A percentile compares a stretch with the other conserved stretches of the same genome.
phyloP scores from a whole-genome alignment of 2,113 vertebrate species.

The Pluvianellus socialis region DNA sequence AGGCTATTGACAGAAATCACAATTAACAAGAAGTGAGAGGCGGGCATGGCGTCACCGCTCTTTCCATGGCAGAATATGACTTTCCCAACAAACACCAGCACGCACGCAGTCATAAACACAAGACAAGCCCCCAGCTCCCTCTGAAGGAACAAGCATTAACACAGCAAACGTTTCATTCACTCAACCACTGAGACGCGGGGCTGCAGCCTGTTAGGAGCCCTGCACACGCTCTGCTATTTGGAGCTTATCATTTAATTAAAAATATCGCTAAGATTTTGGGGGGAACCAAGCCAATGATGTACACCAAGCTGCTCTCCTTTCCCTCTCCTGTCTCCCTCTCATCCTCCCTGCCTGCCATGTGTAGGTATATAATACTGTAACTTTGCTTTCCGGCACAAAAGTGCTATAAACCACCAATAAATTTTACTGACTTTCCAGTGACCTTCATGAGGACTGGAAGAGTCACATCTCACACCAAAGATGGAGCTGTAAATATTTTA shows the following conservation, averaged over 20 bases:
- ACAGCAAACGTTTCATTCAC: not conserved
- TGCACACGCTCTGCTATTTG: not conserved
- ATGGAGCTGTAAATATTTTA: conserved; percentile 75
- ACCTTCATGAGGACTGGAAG: conserved; percentile 62
- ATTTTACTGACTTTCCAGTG: conserved; percentile 70
- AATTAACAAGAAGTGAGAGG: not conserved
- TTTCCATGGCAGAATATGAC: not conserved
- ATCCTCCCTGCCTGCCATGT: not conserved
- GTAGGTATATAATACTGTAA: not conserved
- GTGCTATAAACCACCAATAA: conserved; percentile 58
- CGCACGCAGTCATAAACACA: not conserved
- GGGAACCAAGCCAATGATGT: not conserved
- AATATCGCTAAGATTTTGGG: not conserved
- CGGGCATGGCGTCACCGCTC: not conserved
- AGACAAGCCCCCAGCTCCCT: not conserved
- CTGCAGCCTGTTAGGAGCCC: not conserved
- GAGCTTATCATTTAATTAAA: conserved; percentile 51
- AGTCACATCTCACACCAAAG: conserved; percentile 60
- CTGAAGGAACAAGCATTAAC: not conserved
- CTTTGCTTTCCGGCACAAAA: conserved; percentile 16
- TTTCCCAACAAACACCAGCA: not conserved
- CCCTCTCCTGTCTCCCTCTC: not conserved
- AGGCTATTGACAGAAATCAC: not conserved
- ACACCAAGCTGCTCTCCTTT: not conserved
- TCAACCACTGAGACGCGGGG: not conserved